Evolutionary conservation across 1,140 invertebrate species (phyloP).

Genomic region (Aleiodes sp.): DNA sequence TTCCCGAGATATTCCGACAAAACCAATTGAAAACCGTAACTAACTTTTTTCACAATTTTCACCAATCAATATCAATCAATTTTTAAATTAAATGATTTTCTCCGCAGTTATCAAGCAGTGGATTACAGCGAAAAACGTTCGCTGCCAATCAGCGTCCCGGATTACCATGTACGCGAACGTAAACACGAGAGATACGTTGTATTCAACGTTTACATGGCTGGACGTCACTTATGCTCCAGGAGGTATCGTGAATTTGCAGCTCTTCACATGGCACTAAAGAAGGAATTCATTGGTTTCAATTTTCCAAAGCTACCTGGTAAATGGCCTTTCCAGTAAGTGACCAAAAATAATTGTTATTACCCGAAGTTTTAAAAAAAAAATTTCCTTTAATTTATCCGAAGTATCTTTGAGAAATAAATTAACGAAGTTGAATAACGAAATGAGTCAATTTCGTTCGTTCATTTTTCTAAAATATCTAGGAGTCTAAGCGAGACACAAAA

Average conservation of each 20-base stretch:
- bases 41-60: constrained; percentile 26
- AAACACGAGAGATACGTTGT: constrained; percentile 93
- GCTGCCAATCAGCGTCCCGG: constrained; percentile 97
- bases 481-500: too few species aligned
- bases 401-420: too few species aligned
- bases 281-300: constrained; percentile 96
- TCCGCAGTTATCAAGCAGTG: constrained; percentile 83
- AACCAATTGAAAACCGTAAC: too few species aligned
- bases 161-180: constrained; percentile 84
- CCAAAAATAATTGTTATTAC: too few species aligned
- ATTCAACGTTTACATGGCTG: constrained; percentile 99
- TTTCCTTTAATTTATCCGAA: too few species aligned
- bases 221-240: constrained; percentile 93
- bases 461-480: too few species aligned
- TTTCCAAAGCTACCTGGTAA: constrained; percentile 99
- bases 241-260: constrained; percentile 95
- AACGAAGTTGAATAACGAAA: too few species aligned
- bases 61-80: neutral
- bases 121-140: constrained; percentile 99
- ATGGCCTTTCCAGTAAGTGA: constrained; percentile 93
- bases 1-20: too few species aligned
- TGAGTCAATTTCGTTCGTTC: too few species aligned
- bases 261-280: constrained; percentile 89
- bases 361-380: too few species aligned
- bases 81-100: constrained; percentile 23